A percentile compares a stretch with the other conserved stretches of the same genome.
Evolutionary conservation across 2,888 invertebrate species (phyloP).

Genomic region (Bombylius major): DNA sequence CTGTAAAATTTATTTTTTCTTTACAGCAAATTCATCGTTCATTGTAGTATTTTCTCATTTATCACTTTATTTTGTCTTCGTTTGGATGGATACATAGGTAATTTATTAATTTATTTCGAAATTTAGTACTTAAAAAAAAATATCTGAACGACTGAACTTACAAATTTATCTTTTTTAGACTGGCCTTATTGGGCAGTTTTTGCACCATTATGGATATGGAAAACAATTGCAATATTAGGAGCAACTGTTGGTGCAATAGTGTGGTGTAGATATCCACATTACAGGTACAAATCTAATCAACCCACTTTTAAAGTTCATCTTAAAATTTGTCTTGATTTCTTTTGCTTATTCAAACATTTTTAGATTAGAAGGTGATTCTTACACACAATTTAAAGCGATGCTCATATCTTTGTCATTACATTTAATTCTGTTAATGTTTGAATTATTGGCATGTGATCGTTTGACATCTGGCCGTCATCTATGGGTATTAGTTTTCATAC

Average conservation of each 20-base stretch:
- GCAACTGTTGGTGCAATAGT: constrained; percentile 86
- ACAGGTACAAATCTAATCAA: constrained; percentile 46
- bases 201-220: constrained; percentile 96
- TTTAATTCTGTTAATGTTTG: constrained; percentile 89
- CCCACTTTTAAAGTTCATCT: not conserved
- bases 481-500: constrained; percentile 90
- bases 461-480: constrained; percentile 71
- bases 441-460: constrained; percentile 90
- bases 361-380: constrained; percentile 89
- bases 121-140: not conserved
- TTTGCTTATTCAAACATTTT: constrained; percentile 20
- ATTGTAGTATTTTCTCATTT: constrained; percentile 83
- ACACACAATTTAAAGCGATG: constrained; percentile 98
- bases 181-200: constrained; percentile 97
- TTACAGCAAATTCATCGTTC: constrained; percentile 93
- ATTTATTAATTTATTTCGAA: constrained; percentile 2
- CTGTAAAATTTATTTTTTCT: constrained; percentile 19
- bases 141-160: not conserved
- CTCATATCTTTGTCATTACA: constrained; percentile 90
- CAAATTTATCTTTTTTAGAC: constrained; percentile 30
- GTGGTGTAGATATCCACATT: constrained; percentile 94
- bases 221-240: constrained; percentile 66
- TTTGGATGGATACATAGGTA: constrained; percentile 65
- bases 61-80: constrained; percentile 81
- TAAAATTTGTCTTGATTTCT: not conserved